A percentile compares a stretch with the other conserved stretches of the same genome.
Evolutionary conservation across 2,888 invertebrate species (phyloP).

Genomic region (Octodonta nipae): DNA sequence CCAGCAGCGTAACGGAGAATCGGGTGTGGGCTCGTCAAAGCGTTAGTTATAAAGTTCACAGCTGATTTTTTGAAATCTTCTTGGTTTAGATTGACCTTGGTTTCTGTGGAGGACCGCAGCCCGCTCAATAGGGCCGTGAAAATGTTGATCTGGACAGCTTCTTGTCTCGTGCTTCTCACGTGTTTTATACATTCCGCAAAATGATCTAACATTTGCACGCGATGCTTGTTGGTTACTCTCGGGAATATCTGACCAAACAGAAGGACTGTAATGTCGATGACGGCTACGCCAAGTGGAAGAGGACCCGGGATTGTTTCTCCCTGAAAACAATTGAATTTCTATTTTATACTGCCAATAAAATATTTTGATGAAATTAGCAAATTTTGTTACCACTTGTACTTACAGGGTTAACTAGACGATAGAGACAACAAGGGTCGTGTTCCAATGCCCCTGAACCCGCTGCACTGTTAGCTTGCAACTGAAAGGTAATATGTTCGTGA

Average conservation of each 20-base stretch:
- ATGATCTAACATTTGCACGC: conserved; percentile 93
- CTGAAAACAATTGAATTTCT: conserved; percentile 24
- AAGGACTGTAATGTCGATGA: conserved; percentile 86
- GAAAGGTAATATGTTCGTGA: conserved; percentile 18
- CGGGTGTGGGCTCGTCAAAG: conserved; percentile 60
- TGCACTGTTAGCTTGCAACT: conserved; percentile 89
- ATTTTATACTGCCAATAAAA: background rate
- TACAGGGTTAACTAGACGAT: conserved; percentile 51
- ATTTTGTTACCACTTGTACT: conserved; percentile 10
- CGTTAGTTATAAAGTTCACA: conserved; percentile 63
- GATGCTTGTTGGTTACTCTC: conserved; percentile 86
- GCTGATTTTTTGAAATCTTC: conserved; percentile 81
- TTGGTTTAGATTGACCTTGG: conserved; percentile 72
- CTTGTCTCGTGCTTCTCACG: conserved; percentile 83
- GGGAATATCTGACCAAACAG: conserved; percentile 92
- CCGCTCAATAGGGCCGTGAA: conserved; percentile 86
- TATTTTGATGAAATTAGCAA: background rate
- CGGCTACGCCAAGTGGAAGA: conserved; percentile 86
- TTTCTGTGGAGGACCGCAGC: conserved; percentile 70
- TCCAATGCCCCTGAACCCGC: conserved; percentile 93
- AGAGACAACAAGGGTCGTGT: conserved; percentile 88
- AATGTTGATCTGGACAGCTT: conserved; percentile 91
- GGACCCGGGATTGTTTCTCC: conserved; percentile 57
- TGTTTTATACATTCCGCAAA: conserved; percentile 89
- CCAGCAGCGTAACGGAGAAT: conserved; percentile 86